Evolutionary conservation across 2,797 vertebrate species (phyloP).

Genomic region (Lepilemur ruficaudatus): DNA sequence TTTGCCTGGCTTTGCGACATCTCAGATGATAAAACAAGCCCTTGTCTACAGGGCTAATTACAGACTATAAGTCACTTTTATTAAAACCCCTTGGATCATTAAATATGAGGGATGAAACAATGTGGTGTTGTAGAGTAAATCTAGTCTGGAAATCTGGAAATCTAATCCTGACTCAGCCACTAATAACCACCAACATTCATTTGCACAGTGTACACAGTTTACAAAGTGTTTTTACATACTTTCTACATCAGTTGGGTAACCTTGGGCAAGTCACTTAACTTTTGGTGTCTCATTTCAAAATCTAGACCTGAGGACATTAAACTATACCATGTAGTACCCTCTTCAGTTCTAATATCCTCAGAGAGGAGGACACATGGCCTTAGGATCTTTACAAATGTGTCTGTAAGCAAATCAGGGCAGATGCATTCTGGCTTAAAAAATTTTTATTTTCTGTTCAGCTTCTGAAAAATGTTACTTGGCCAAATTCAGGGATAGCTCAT

Average conservation of each 20-base stretch:
- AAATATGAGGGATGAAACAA: slow-evolving; percentile 49
- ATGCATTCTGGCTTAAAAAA: not conserved
- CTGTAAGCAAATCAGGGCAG: slow-evolving; percentile 21
- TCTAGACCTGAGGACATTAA: not conserved
- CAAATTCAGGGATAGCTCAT: slow-evolving; percentile 10
- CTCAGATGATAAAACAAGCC: slow-evolving; percentile 53
- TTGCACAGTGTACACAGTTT: not conserved
- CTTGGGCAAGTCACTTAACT: slow-evolving; percentile 14
- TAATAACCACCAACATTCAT: not conserved
- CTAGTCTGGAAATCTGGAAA: slow-evolving; percentile 31
- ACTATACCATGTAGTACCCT: not conserved
- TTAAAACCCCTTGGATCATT: slow-evolving; percentile 60
- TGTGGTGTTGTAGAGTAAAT: not conserved
- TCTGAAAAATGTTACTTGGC: not conserved
- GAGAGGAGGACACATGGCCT: not conserved
- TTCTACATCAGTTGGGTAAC: slow-evolving; percentile 42
- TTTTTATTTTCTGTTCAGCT: slow-evolving; percentile 11
- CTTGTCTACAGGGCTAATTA: slow-evolving; percentile 64
- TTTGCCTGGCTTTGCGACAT: slow-evolving; percentile 47
- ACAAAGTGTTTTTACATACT: not conserved
- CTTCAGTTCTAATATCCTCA: not conserved
- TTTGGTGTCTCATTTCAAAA: slow-evolving; percentile 13
- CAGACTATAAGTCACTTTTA: slow-evolving; percentile 65
- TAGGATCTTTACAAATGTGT: not conserved
- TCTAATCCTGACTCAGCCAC: slow-evolving; percentile 53